Evolutionary conservation across 2,113 vertebrate species (phyloP), one percentile per base, ranked within the genome.

Genomic region (Mugil cephalus): DNA sequence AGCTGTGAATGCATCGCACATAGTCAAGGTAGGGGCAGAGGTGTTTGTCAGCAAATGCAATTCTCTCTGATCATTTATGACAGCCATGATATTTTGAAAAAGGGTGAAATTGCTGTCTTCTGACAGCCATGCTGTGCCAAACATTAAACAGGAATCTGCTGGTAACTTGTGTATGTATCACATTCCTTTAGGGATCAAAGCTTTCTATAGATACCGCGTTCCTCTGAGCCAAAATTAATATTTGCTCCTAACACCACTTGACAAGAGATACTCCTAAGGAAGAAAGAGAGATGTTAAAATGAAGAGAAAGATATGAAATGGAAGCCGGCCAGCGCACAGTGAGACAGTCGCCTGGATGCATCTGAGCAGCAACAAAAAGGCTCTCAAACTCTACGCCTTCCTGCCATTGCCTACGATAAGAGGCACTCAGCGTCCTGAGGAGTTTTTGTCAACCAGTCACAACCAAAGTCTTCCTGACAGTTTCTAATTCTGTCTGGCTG

Each of bases 31-130:
- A 59, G 21, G 52, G 68, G 58, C 71, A 63, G 87, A 79, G 63
- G 73, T 84, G 73, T 79, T 82, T 77, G 54, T 81, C 71, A 61
- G 75, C 56, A 30, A 75, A 62, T 68, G 51, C 54, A 73, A 36
- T 70, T 86, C 63, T 80, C 77, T 67, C 78, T 86, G 82, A 91
- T 87, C 58, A 66, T 71, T 74, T 66, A 40, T 81, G 88, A 88
- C 87, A 86, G 56, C 71, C 69, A 63, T 89, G 86, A 82, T 79
- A 86, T 84, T 87, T 85, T 65, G 38, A 82, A 84, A 90, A 88
- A 75, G 80, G 74, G 56, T 87, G 66, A 85, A 83, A 84, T 66
- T 63, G 36, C 47, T 45, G 30, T 30, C 52, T 82, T 61, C 55
- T 86, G 85, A 85, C 83, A 88, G 69, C 76, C 66, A 62, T 24